Base-by-base conservation (phyloP, 2,888 invertebrate species). In the Alloplasta piceator region DNA sequence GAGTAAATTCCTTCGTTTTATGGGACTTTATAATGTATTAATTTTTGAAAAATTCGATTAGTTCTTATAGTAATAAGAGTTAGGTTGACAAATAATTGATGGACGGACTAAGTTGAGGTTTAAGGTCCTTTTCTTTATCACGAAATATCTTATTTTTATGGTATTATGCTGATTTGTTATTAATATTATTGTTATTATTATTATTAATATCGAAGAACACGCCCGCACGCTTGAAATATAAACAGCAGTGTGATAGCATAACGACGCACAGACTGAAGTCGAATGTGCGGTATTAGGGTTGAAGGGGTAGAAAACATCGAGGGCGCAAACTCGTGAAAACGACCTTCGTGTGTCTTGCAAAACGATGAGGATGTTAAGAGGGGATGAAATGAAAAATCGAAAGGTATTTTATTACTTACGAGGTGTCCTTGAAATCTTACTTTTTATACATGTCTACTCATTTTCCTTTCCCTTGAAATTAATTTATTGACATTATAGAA, bases 301-400 rank as follows among this genome's bases (percentile, higher is more conserved):
- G 14, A 56, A 68, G 79, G 70, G 72, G 63, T 67, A 50, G n/a
- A 56, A 73, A 26, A 26, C 16, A 16, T 26, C 55, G 76, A 80
- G 71, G 77, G 80, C 77, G 80, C 80, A 80, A 68, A 52, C 77
- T 58, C 76, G 63, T n/a, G 12, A 26, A 14, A 39, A 58, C 70
- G 64, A 64, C 52, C 66, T 72, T 61, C 63, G 60, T 26, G 46
- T 39, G 60, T 41, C 36, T 14, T 6, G 41, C 0, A 9, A 41
- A 4, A 4, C 61, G 52, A 50, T 6, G 41, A 61, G 61, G 12
- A 63, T 41, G 55, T 55, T 10, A 26, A 43, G 46, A 26, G n/a
- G 12, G 36, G 48, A 38, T 38, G 16, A 14, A 66, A 36, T 55
- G 12, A 7, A n/a, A n/a, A n/a, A 46, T 38, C 6, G 12, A 7